Conservation (phyloP, 2,888 invertebrate genomes). For the Lycocerus yunnanus region DNA sequence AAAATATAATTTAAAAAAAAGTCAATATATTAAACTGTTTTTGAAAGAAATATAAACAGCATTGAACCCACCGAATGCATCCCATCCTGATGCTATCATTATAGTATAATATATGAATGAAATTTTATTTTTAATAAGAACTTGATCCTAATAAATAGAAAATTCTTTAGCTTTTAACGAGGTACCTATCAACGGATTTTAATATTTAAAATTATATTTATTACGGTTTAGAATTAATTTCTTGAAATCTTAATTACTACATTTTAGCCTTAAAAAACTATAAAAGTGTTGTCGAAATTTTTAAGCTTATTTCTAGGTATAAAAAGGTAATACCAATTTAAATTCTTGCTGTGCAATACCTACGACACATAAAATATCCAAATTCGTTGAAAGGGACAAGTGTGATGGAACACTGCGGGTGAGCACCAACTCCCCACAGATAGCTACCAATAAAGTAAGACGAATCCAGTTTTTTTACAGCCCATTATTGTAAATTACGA, state of each 20-base stretch:
- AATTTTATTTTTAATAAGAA: no score
- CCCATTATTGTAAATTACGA: slow-evolving; percentile 48
- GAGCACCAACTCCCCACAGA: slow-evolving; percentile 48
- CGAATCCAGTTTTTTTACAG: slow-evolving; percentile 44
- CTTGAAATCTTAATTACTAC: background rate
- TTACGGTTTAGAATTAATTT: background rate
- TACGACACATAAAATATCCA: slow-evolving; percentile 41
- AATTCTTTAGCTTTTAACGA: background rate
- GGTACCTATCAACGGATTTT: background rate
- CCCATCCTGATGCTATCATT: no score
- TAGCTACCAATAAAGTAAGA: slow-evolving; percentile 50
- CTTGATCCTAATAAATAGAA: background rate
- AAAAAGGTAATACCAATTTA: slow-evolving; percentile 9
- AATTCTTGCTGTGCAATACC: slow-evolving; percentile 23
- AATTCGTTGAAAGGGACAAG: slow-evolving; percentile 52
- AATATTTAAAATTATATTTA: background rate
- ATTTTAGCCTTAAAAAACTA: background rate
- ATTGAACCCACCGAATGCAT: no score
- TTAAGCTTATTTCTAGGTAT: background rate
- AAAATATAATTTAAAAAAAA: no score
- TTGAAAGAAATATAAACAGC: no score
- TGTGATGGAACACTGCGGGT: slow-evolving; percentile 49
- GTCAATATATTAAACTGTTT: no score
- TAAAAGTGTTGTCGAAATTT: background rate
- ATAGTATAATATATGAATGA: no score